A percentile compares a stretch with the other conserved stretches of the same genome.
These are phyloP conservation scores for Xiphorhynchus elegans DNA, from an alignment of 2,113 vertebrate species.

Conservation along the genomic window DNA sequence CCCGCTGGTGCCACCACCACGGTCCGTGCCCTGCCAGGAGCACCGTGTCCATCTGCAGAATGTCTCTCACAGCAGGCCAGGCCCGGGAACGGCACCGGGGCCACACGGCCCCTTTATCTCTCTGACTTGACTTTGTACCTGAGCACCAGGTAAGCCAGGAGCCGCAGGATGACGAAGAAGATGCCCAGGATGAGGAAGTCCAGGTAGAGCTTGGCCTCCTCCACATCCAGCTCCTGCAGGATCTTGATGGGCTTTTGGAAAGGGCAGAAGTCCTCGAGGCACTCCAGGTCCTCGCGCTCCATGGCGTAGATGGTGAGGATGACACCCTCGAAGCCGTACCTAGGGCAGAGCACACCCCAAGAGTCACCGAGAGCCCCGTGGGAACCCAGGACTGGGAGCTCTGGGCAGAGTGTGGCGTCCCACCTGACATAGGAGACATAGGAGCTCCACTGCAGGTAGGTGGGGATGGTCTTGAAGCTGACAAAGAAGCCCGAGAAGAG, in stretches of 20 bases:
- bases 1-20: neutral
- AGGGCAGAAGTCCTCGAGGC: conserved; percentile 83
- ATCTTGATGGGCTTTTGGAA: conserved; percentile 92
- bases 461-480: conserved; percentile 98
- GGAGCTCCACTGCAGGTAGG: conserved; percentile 97
- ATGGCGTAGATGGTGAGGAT: conserved; percentile 97
- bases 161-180: conserved; percentile 91
- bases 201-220: conserved; percentile 94
- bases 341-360: conserved; percentile 21
- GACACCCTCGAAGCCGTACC: conserved; percentile 96
- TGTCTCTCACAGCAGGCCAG: neutral
- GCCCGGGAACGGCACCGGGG: neutral
- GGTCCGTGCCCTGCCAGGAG: neutral
- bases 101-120: conserved; percentile 78
- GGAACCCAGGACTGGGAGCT: neutral
- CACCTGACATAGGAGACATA: conserved; percentile 98
- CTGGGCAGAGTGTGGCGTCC: neutral
- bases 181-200: conserved; percentile 95
- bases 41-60: neutral
- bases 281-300: conserved; percentile 90
- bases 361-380: accelerated
- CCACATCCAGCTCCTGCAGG: conserved; percentile 89
- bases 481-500: conserved; percentile 99
- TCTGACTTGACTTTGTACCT: conserved; percentile 95
- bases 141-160: conserved; percentile 93